These are phyloP conservation scores for Synergus umbraculus DNA, from an alignment of 2,888 invertebrate species.

Conservation along the genomic window DNA sequence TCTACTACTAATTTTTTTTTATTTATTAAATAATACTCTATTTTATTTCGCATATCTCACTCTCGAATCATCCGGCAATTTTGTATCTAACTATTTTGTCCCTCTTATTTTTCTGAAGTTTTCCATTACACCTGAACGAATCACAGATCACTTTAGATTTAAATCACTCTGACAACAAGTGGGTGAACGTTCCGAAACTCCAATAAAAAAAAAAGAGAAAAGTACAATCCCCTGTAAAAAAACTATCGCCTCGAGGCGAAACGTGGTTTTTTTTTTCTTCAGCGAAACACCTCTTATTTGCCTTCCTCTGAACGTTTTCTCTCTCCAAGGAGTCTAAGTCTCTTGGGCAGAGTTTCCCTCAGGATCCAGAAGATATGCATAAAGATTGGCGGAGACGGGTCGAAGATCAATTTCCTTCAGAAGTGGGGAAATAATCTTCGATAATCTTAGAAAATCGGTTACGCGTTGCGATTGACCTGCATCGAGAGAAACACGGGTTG, in stretches of 20 bases:
- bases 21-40: too few species aligned
- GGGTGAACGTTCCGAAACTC: not conserved
- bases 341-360: not conserved
- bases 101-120: not conserved
- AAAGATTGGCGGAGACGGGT: not conserved
- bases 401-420: not conserved
- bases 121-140: not conserved
- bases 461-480: not conserved
- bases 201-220: not conserved
- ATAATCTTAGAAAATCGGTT: not conserved
- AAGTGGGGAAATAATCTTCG: not conserved
- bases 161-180: not conserved
- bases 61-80: not conserved
- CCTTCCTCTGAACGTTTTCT: not conserved
- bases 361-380: not conserved
- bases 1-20: too few species aligned
- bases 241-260: not conserved
- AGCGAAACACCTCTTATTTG: not conserved
- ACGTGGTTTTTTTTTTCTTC: not conserved
- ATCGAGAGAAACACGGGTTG: not conserved
- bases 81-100: not conserved
- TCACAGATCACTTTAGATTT: not conserved
- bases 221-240: not conserved
- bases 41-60: not conserved
- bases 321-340: not conserved